These are phyloP conservation scores for Cryptoblepharus egeriae DNA, from an alignment of 2,797 vertebrate genomes.

Conservation along the genomic window DNA sequence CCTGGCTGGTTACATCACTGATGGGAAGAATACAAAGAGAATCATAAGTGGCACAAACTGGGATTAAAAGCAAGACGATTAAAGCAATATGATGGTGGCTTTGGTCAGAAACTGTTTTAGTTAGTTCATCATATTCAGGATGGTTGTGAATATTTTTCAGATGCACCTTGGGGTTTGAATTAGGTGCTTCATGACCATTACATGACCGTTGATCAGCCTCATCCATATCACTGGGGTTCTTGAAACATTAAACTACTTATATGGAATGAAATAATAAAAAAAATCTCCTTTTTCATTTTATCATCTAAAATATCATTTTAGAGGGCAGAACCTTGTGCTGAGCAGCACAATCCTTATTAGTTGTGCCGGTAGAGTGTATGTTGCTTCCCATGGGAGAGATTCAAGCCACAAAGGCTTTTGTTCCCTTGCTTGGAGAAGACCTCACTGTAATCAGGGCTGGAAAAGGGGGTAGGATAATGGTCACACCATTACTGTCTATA, in stretches of 20 bases:
- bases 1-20: background rate
- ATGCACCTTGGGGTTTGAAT: background rate
- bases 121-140: background rate
- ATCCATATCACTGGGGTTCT: background rate
- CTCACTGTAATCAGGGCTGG: too few species aligned
- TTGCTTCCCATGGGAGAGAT: too few species aligned
- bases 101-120: background rate
- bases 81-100: background rate
- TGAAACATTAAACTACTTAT: background rate
- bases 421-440: too few species aligned
- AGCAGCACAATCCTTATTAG: too few species aligned
- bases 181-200: background rate
- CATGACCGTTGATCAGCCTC: background rate
- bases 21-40: background rate
- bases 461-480: too few species aligned
- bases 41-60: background rate
- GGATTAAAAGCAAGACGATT: background rate
- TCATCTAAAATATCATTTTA: too few species aligned
- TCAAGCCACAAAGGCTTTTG: too few species aligned
- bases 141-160: background rate
- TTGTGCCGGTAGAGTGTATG: too few species aligned
- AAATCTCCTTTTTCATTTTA: background rate
- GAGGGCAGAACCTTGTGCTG: too few species aligned
- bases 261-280: background rate
- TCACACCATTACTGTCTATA: too few species aligned